These are phyloP conservation scores for Zaprionus lachaisei DNA, from an alignment of 1,140 invertebrate species.

Conservation along the genomic window DNA sequence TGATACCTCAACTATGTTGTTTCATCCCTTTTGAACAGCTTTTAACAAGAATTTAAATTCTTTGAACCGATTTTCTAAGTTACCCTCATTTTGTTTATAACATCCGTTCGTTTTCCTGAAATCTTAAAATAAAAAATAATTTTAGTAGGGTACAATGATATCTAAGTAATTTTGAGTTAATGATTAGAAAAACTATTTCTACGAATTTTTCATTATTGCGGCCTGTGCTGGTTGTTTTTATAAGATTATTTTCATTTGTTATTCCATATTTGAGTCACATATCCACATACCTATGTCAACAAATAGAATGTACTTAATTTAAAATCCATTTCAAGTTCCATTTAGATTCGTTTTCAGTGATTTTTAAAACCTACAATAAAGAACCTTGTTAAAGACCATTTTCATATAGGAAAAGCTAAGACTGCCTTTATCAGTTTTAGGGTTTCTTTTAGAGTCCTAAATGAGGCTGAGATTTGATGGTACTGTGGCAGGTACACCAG, in stretches of 20 bases:
- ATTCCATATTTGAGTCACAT: not conserved
- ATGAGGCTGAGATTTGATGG: not conserved
- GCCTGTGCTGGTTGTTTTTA: too few species aligned
- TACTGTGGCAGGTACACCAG: conserved; percentile 8
- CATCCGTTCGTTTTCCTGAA: too few species aligned
- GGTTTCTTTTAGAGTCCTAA: not conserved
- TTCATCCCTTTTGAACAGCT: too few species aligned
- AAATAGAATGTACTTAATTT: not conserved
- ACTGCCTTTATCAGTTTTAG: not conserved
- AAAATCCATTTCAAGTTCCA: not conserved
- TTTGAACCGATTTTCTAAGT: too few species aligned
- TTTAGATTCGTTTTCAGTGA: not conserved
- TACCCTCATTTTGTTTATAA: too few species aligned
- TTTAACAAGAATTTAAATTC: too few species aligned
- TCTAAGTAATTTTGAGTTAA: too few species aligned
- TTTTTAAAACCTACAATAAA: not conserved
- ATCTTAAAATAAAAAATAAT: too few species aligned
- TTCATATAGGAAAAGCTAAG: not conserved
- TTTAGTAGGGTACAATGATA: too few species aligned
- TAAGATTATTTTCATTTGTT: not conserved
- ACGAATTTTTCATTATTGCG: too few species aligned
- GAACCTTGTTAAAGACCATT: not conserved
- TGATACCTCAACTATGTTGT: too few species aligned
- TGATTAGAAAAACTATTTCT: too few species aligned
- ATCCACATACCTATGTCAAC: not conserved